Conservation (phyloP, 2,113 vertebrate species). For the Tilapia sparmanii region DNA sequence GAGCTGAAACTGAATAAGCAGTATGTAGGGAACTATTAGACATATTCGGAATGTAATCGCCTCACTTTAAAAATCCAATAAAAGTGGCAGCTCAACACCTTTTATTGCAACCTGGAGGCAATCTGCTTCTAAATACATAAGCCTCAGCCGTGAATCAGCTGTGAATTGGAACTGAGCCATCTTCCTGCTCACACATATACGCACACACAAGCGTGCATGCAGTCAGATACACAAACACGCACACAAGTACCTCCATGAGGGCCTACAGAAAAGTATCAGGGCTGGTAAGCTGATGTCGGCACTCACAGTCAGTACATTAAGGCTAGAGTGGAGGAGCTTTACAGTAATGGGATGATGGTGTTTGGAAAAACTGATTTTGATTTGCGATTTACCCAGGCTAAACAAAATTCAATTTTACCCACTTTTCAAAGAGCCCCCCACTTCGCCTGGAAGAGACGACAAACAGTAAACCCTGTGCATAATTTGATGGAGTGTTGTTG, state of each 20-base stretch:
- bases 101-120: constrained; percentile 60
- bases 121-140: constrained; percentile 51
- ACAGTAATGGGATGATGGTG: constrained; percentile 43
- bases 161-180: constrained; percentile 49
- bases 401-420: constrained; percentile 45
- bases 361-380: constrained; percentile 33
- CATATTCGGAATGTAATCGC: constrained; percentile 47
- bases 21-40: constrained; percentile 45
- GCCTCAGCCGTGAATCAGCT: constrained; percentile 42
- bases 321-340: constrained; percentile 6
- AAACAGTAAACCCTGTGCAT: constrained; percentile 11
- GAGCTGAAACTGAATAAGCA: constrained; percentile 30
- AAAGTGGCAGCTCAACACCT: constrained; percentile 60
- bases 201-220: not conserved
- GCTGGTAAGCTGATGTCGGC: constrained; percentile 15
- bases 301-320: constrained; percentile 32
- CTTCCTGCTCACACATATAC: not conserved
- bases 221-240: not conserved
- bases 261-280: constrained; percentile 9
- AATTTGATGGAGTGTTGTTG: constrained; percentile 42
- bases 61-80: constrained; percentile 60
- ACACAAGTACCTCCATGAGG: not conserved
- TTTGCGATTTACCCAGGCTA: constrained; percentile 19
- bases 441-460: not conserved
- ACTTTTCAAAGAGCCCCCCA: constrained; percentile 20